Evolutionary conservation across 2,888 invertebrate genomes (phyloP), one percentile per base, ranked within the genome.

Genomic region (Volucella zonaria): DNA sequence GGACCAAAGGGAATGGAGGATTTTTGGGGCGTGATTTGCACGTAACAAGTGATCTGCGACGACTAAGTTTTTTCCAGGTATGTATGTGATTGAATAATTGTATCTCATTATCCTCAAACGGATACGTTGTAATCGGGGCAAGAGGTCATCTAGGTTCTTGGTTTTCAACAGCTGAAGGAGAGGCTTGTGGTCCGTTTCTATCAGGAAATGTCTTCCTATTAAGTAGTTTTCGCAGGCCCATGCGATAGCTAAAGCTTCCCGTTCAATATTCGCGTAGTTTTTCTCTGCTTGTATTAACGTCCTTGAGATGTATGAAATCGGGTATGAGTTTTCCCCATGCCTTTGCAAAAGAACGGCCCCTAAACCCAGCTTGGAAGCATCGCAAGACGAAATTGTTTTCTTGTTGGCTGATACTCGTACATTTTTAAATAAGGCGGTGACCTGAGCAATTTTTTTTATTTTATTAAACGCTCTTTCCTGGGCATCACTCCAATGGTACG

Each of bases 1-100:
- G n/a, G n/a, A n/a, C n/a, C n/a, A n/a, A n/a, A n/a, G n/a, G n/a
- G n/a, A n/a, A n/a, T n/a, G n/a, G n/a, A n/a, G n/a, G n/a, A n/a
- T n/a, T n/a, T n/a, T n/a, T n/a, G n/a, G n/a, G n/a, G n/a, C n/a
- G n/a, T n/a, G n/a, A n/a, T n/a, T n/a, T n/a, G n/a, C n/a, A n/a
- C n/a, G n/a, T n/a, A n/a, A n/a, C n/a, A 67, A 42, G 23, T 58
- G 58, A 59, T 70, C 70, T 8, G 70, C 70, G 9, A 70, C 45
- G 12, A 70, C 49, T 12, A 59, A 38, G 18, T 70, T 70, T 58
- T 47, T 70, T 6, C 70, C 58, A 11, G 70, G 70, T 38, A 47
- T 58, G 9, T 70, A 40, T 6, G 10, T 47, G 8, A 49, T 59
- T 47, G 58, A 23, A 49, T 10, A 66, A 51, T 51, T 51, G 64